Evolutionary conservation across 1,140 invertebrate genomes (phyloP).

Genomic region (Achroia grisella): DNA sequence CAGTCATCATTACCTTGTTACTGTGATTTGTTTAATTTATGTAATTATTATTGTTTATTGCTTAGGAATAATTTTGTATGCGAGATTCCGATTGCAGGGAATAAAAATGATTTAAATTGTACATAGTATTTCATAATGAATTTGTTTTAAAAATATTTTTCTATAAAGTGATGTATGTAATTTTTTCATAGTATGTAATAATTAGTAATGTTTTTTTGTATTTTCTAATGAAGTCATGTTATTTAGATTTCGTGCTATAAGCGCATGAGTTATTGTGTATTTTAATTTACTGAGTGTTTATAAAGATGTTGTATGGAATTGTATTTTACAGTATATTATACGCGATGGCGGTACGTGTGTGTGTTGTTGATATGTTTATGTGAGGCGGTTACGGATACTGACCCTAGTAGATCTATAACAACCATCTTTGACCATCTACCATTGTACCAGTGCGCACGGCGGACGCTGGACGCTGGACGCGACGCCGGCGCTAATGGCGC

Average conservation of each 20-base stretch:
- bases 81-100: constrained; percentile 46
- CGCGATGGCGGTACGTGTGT: constrained; percentile 31
- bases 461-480: no score
- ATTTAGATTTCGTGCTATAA: constrained; percentile 62
- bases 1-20: constrained; percentile 60
- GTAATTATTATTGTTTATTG: constrained; percentile 21
- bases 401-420: constrained; percentile 10
- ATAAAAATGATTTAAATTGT: constrained; percentile 35
- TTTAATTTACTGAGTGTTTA: constrained; percentile 57
- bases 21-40: constrained; percentile 68
- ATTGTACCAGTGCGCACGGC: no score
- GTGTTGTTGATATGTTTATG: constrained; percentile 46
- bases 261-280: constrained; percentile 59
- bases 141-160: constrained; percentile 39
- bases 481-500: no score
- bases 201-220: constrained; percentile 33
- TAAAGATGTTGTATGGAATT: constrained; percentile 56
- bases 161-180: constrained; percentile 33
- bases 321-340: constrained; percentile 43
- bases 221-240: constrained; percentile 46
- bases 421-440: no score
- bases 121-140: constrained; percentile 29
- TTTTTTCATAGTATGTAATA: constrained; percentile 37
- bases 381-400: constrained; percentile 29
- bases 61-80: constrained; percentile 41